phyloP scores from a whole-genome alignment of 2,113 vertebrate species.

The Erpornis zantholeuca region DNA sequence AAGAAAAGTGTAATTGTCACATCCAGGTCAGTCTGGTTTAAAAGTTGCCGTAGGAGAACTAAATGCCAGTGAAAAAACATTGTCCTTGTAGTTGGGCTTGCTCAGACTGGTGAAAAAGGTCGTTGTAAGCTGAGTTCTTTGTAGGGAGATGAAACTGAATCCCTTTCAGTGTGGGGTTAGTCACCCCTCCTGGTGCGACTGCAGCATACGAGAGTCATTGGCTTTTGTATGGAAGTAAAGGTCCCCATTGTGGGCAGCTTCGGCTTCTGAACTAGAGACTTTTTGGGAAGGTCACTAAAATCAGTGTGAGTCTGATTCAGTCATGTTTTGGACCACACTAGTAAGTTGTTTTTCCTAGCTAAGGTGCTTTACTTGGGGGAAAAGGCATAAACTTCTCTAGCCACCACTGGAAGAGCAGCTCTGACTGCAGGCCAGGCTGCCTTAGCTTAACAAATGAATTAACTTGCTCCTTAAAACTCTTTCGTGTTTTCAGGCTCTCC shows the following conservation, averaged over 20 bases:
- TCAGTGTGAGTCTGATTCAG: background rate
- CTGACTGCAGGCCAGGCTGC: background rate
- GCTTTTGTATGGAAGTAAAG: background rate
- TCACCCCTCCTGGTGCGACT: background rate
- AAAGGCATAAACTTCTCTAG: background rate
- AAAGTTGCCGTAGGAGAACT: background rate
- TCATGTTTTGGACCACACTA: background rate
- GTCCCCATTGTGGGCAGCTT: background rate
- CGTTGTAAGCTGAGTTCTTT: background rate
- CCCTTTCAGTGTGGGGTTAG: background rate
- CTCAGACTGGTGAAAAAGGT: background rate
- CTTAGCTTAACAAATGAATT: background rate
- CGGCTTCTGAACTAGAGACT: background rate
- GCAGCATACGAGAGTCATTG: background rate
- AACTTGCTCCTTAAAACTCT: background rate
- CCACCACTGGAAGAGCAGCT: background rate
- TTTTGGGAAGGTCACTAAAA: background rate
- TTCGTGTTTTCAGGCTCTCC: background rate
- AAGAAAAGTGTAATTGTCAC: background rate
- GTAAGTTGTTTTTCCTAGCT: background rate
- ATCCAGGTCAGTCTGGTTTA: constrained; percentile 10
- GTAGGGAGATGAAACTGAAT: background rate
- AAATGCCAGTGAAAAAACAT: background rate
- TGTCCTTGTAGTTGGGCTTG: background rate
- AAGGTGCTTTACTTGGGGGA: background rate